These are phyloP conservation scores for Plectropomus leopardus DNA, from an alignment of 2,113 vertebrate species.

Conservation along the genomic window DNA sequence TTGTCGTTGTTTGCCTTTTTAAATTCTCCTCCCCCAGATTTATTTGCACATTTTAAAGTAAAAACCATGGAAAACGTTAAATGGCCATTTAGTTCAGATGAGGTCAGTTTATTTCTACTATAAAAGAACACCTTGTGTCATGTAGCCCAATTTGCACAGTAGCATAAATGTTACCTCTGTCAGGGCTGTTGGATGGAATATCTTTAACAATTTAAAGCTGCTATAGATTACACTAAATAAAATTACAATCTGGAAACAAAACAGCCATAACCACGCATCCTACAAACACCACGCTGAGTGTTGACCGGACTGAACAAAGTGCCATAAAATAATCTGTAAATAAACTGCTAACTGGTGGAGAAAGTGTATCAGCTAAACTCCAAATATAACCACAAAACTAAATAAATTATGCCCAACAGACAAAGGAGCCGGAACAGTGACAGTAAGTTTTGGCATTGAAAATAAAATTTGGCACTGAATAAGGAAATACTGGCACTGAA, in stretches of 20 bases:
- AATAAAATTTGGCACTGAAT: no score
- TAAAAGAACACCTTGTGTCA: slow-evolving; percentile 29
- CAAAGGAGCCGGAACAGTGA: no score
- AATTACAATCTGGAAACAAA: slow-evolving; percentile 21
- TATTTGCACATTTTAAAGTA: slow-evolving; percentile 75
- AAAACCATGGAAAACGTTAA: slow-evolving; percentile 10
- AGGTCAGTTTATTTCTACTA: slow-evolving; percentile 37
- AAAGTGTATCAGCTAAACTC: slow-evolving; percentile 17
- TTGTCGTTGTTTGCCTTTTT: slow-evolving; percentile 74
- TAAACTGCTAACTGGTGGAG: slow-evolving; percentile 7
- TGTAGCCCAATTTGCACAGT: slow-evolving; percentile 70
- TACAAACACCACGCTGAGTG: no score
- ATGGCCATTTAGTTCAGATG: slow-evolving; percentile 38
- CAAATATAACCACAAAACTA: not conserved
- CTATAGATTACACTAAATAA: slow-evolving; percentile 36
- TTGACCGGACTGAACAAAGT: slow-evolving; percentile 20
- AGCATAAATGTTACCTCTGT: slow-evolving; percentile 43
- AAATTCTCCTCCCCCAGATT: slow-evolving; percentile 61
- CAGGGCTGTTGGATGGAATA: slow-evolving; percentile 30
- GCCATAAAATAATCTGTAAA: slow-evolving; percentile 55
- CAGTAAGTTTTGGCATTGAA: no score
- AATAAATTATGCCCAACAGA: not conserved
- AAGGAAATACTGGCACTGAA: no score
- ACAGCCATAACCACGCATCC: slow-evolving; percentile 29
- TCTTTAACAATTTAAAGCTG: slow-evolving; percentile 39